phyloP scores from a whole-genome alignment of 2,797 vertebrate genomes.

The Monodelphis domestica region DNA sequence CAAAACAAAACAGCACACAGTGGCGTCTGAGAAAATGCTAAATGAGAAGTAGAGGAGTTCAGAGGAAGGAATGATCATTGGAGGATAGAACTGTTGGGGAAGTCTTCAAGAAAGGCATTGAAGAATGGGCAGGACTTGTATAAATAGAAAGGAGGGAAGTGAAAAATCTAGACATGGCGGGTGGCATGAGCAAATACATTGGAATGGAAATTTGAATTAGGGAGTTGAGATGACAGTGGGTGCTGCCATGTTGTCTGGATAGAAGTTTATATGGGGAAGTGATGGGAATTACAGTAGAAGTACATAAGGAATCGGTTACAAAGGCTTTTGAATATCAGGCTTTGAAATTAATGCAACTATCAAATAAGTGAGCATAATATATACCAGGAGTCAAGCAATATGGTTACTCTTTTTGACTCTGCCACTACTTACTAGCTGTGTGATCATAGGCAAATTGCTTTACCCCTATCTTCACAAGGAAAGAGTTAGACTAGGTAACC shows the following conservation, averaged over 20 bases:
- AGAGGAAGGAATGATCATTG: background rate
- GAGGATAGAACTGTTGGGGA: background rate
- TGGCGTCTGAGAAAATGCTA: background rate
- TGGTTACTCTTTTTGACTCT: background rate
- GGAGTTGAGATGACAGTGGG: background rate
- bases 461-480: background rate
- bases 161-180: background rate
- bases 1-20: background rate
- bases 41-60: background rate
- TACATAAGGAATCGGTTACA: background rate
- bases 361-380: background rate
- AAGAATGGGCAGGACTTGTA: background rate
- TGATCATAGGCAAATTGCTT: background rate
- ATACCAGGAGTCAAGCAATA: background rate
- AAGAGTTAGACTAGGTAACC: background rate
- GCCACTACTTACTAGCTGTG: background rate
- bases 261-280: too few species aligned
- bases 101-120: background rate
- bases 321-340: background rate
- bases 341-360: background rate
- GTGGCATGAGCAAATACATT: background rate
- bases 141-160: background rate
- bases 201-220: background rate
- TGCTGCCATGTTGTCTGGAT: background rate
- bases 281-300: background rate